Percentiles rank a stretch among this genome's conserved stretches.
Evolutionary conservation across 2,113 vertebrate genomes (phyloP).

Genomic region (Alosa alosa): DNA sequence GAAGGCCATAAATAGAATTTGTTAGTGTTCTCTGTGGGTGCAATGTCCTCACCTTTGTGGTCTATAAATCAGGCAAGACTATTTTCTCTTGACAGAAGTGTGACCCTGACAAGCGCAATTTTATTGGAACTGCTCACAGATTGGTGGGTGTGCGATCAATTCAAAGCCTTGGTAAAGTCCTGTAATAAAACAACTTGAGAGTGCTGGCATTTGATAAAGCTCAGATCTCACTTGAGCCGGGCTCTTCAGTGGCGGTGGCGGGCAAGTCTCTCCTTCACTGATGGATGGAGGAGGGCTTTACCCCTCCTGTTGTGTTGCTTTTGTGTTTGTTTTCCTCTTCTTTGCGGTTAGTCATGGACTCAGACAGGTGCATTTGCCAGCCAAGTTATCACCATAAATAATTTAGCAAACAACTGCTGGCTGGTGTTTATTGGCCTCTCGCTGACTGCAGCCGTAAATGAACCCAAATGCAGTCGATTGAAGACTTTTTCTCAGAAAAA

Average conservation of each 20-base stretch:
- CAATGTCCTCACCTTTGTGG: conserved; percentile 25
- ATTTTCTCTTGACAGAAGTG: conserved; percentile 50
- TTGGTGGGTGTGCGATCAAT: conserved; percentile 52
- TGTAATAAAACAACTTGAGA: conserved; percentile 47
- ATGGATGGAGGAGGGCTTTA: conserved; percentile 41
- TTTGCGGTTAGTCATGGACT: conserved; percentile 38
- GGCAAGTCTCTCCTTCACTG: conserved; percentile 41
- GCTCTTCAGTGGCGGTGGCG: conserved; percentile 28
- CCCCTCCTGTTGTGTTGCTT: conserved; percentile 14
- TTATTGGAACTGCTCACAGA: conserved; percentile 45
- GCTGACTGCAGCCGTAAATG: neutral
- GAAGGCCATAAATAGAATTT: neutral
- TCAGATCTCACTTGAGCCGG: conserved; percentile 21
- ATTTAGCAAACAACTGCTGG: conserved; percentile 30
- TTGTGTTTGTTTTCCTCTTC: neutral
- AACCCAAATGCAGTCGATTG: neutral
- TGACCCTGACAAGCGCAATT: conserved; percentile 55
- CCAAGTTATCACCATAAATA: conserved; percentile 45
- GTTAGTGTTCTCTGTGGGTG: neutral
- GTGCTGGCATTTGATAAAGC: conserved; percentile 41
- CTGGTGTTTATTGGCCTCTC: conserved; percentile 25
- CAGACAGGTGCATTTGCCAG: conserved; percentile 24
- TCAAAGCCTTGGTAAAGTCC: conserved; percentile 44
- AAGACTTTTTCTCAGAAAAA: neutral
- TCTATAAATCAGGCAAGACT: conserved; percentile 44